Base-by-base conservation (phyloP, 2,797 vertebrate genomes). In the Enteromius anoplus region DNA sequence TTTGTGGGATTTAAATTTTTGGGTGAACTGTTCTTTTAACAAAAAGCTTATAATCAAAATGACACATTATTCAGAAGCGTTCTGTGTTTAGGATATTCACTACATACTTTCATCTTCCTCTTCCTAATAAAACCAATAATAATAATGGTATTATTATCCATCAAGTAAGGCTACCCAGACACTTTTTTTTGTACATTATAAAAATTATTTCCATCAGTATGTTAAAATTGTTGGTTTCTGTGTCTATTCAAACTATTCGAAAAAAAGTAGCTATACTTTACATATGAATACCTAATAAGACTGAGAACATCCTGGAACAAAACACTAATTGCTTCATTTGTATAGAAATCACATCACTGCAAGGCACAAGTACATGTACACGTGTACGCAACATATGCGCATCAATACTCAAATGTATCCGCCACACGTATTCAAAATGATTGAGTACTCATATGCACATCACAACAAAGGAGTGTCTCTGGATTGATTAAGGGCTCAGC, bases 401-500 rank as follows among this genome's bases (percentile, higher is more conserved):
- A 66, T 64, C 66, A 85, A 42, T 76, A 49, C 62, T 77, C 40
- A 37, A 77, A 70, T 60, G 29, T 66, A 32, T 75, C 37, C 34
- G 5, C 49, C 64, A 83, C 77, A 80, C 51, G 45, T 62, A 58
- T 45, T 70, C 4, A 60, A 34, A 81, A 81, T 83, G 68, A 84
- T 78, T 78, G 84, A 87, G 66, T 47, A 23, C 66, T 85, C 47
- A 17, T 45, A 64, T 75, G 78, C 70, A 70, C 69, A 80, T 45
- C 84, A 78, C 60, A 70, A 83, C 75, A 70, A 75, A 85, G 32
- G 37, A 58, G 42, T 76, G 78, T 73, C 68, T 85, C 73, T 47
- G 68, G 81, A 85, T 77, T 88, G 80, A 86, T 86, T 86, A 83
- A 78, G 80, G 66, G 32, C 81, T 85, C 69, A 75, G 40, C 83